Percentiles rank a stretch among this genome's conserved stretches.
These are phyloP conservation scores for Scomber colias DNA, from an alignment of 2,113 vertebrate species.

Conservation along the genomic window DNA sequence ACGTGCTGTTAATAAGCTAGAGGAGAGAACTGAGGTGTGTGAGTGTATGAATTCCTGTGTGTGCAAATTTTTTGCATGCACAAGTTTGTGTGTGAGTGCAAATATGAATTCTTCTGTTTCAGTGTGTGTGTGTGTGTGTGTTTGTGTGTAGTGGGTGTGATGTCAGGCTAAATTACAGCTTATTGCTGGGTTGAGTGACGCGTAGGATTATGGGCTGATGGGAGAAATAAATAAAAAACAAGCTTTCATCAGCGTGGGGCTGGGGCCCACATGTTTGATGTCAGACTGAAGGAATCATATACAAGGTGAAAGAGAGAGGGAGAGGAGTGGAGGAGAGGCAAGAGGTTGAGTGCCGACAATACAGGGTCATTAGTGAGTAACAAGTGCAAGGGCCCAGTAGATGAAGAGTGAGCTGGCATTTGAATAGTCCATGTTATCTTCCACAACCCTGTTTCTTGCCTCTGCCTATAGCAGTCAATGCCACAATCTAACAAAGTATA, in stretches of 20 bases:
- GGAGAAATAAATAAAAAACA: conserved; percentile 61
- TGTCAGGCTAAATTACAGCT: conserved; percentile 75
- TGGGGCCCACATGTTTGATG: conserved; percentile 71
- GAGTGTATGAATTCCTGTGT: conserved; percentile 47
- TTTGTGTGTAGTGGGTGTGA: conserved; percentile 47
- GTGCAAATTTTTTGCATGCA: conserved; percentile 35
- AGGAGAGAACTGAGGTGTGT: conserved; percentile 46
- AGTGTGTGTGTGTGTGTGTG: conserved; percentile 29
- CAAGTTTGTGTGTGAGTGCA: conserved; percentile 10
- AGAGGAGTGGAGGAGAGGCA: conserved; percentile 25
- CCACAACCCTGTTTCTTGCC: neutral
- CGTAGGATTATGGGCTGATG: conserved; percentile 68
- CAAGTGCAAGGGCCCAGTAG: conserved; percentile 34
- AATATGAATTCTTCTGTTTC: conserved; percentile 49
- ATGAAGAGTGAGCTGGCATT: conserved; percentile 34
- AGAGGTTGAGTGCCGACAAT: conserved; percentile 55
- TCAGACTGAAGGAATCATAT: conserved; percentile 61
- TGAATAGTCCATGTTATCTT: conserved; percentile 13
- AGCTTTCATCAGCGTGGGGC: conserved; percentile 72
- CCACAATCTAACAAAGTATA: neutral
- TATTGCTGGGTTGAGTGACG: conserved; percentile 82
- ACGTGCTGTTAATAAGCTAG: conserved; percentile 75
- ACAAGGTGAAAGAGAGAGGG: conserved; percentile 48
- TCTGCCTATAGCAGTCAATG: neutral
- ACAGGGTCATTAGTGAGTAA: conserved; percentile 55